Conservation (phyloP, 2,113 vertebrate genomes). For the Chionomys nivalis region DNA sequence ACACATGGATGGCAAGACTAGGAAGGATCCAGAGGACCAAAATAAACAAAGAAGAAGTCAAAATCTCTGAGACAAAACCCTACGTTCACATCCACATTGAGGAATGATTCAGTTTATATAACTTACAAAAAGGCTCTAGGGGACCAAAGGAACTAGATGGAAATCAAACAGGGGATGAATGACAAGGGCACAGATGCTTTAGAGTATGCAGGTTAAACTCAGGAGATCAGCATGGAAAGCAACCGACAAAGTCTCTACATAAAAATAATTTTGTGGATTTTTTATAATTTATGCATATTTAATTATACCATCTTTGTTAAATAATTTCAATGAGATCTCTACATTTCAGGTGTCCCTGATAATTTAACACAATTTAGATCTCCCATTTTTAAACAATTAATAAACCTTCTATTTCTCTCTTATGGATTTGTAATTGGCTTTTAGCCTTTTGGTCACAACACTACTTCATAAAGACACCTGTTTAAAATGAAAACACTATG, state of each 20-base stretch:
- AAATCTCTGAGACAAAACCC: neutral
- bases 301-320: slow-evolving; percentile 16
- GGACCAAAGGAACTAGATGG: neutral
- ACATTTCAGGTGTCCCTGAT: neutral
- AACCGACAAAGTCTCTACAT: neutral
- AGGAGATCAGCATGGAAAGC: neutral
- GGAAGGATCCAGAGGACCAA: neutral
- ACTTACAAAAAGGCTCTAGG: neutral
- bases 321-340: neutral
- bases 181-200: neutral
- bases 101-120: neutral
- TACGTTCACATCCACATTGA: neutral
- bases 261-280: neutral
- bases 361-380: neutral
- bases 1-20: neutral
- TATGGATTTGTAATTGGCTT: neutral
- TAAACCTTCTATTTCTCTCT: neutral
- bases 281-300: neutral
- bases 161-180: neutral
- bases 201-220: neutral
- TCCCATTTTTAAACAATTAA: neutral
- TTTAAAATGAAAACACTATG: slow-evolving; percentile 36
- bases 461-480: neutral
- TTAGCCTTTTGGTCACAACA: neutral
- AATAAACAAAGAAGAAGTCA: neutral